Evolutionary conservation across 2,113 vertebrate species (phyloP).

Genomic region (Ramphastos sulfuratus): DNA sequence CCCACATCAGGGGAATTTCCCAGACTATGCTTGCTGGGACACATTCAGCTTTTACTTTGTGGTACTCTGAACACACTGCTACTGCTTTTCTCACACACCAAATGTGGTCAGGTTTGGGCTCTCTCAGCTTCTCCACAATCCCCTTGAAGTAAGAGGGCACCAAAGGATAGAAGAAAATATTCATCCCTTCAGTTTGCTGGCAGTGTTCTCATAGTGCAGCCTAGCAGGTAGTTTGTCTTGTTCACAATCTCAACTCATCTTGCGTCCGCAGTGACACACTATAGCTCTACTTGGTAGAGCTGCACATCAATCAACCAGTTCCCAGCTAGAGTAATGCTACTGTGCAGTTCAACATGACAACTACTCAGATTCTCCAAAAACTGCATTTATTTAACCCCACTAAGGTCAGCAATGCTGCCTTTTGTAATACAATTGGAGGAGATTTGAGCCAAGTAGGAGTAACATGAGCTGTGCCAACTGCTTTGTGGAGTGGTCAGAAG

Average conservation of each 20-base stretch:
- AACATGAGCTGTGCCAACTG: accelerated
- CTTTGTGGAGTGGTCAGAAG: background rate
- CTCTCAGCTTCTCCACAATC: background rate
- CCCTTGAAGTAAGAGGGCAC: background rate
- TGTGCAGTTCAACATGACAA: background rate
- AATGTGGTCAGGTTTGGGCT: background rate
- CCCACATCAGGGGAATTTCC: background rate
- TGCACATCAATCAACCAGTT: background rate
- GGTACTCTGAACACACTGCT: background rate
- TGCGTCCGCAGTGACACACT: background rate
- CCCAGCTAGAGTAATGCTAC: background rate
- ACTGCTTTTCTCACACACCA: accelerated
- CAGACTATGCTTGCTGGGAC: background rate
- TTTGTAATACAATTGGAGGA: background rate
- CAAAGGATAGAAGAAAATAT: background rate
- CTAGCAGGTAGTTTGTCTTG: background rate
- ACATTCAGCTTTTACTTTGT: background rate
- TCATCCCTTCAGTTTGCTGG: background rate
- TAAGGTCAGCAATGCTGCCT: background rate
- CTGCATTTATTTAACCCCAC: background rate
- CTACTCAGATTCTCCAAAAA: background rate
- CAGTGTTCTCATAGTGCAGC: background rate
- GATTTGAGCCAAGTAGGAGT: background rate
- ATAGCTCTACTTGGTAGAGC: accelerated
- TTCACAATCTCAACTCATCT: background rate